Evolutionary conservation across 2,113 vertebrate genomes (phyloP).

Genomic region (Melanerpes aurifrons): DNA sequence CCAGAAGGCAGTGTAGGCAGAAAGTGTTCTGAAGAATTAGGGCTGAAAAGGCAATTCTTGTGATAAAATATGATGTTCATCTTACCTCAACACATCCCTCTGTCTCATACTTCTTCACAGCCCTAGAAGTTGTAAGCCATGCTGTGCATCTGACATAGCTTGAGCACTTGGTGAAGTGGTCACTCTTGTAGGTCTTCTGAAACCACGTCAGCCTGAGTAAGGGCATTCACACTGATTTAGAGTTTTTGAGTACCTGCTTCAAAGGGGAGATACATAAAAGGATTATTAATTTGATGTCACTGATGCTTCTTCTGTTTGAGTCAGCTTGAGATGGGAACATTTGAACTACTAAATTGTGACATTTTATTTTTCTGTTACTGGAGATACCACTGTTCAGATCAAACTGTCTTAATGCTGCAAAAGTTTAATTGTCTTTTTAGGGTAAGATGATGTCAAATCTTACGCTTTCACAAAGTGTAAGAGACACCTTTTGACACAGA

Average conservation of each 20-base stretch:
- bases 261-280: background rate
- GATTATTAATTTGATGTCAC: background rate
- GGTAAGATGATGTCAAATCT: background rate
- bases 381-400: background rate
- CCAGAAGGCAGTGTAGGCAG: background rate
- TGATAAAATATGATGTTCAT: background rate
- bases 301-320: background rate
- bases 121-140: background rate
- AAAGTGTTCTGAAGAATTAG: background rate
- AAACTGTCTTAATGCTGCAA: background rate
- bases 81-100: background rate
- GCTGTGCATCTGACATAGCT: background rate
- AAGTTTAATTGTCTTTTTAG: background rate
- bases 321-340: background rate
- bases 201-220: background rate
- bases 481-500: background rate
- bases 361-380: background rate
- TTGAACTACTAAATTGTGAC: background rate
- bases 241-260: background rate
- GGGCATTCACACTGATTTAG: background rate
- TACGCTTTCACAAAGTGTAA: background rate
- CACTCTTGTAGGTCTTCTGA: background rate
- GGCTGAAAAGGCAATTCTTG: background rate
- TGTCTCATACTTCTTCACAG: background rate
- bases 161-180: rapidly evolving